Base-by-base conservation (phyloP, 2,888 invertebrate genomes). In the Agrotis exclamationis region DNA sequence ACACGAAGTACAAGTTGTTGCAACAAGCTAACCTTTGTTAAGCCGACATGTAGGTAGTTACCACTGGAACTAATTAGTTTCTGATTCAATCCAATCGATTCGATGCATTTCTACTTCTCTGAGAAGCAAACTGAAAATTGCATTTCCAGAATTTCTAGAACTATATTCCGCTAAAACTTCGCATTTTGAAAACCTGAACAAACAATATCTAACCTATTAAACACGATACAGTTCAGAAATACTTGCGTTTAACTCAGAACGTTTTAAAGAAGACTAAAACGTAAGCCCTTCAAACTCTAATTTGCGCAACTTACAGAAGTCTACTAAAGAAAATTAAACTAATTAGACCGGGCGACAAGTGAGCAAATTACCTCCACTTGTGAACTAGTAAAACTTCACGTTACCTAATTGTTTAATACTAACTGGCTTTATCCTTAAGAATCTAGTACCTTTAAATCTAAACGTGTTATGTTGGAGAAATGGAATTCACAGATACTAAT, bases 291-390 rank as follows among this genome's bases (percentile, higher is more conserved):
- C 11, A 62, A 63, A 78, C 45, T 64, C 14, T 18, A 56, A 58
- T 58, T 51, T 33, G 56, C 24, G 33, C 14, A 62, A 57, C 47
- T 74, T 63, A n/a, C 62, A 54, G 16, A 7, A 76, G 64, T 76
- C 57, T 62, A 76, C 57, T 62, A 53, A 53, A 79, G 20, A 45
- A 74, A 65, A 63, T 79, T 79, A 58, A 76, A 79, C 57, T 62
- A 79, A 74, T 76, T 73, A 74, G 62, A 65, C n/a, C 24, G 13
- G 16, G 62, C 65, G 54, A 74, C 63, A 66, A 74, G 33, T 76
- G 66, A 79, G 74, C 58, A 63, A 76, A 80, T 74, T 76, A 58
- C 53, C 22, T 47, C 22, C 50, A 72, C 63, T 75, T 79, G 50
- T 59, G 59, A 59, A 79, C 71, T 56, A 28, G 50, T 73, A 54